Evolutionary conservation across 2,888 invertebrate genomes (phyloP).

Genomic region (Marasmarcha lunaedactyla): DNA sequence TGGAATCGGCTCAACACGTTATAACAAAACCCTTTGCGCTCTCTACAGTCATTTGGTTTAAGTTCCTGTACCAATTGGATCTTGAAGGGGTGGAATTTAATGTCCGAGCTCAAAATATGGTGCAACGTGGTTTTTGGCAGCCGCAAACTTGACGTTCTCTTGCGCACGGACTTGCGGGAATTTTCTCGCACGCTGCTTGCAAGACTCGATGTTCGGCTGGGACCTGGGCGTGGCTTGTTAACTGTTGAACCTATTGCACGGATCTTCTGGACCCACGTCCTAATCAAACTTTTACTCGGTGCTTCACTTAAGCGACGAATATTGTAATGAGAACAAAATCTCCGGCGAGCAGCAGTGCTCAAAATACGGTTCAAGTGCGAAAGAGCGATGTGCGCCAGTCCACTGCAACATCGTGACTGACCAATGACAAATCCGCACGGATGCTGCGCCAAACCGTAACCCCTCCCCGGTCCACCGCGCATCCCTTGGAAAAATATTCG

Average conservation of each 20-base stretch:
- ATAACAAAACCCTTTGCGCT: not conserved
- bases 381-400: too few relatives aligned
- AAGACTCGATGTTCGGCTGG: not conserved
- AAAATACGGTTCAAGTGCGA: constrained; percentile 6
- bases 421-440: too few relatives aligned
- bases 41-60: not conserved
- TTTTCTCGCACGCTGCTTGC: not conserved
- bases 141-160: constrained; percentile 1
- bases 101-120: not conserved
- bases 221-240: not conserved
- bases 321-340: constrained; percentile 1
- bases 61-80: constrained; percentile 3
- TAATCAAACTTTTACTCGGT: not conserved
- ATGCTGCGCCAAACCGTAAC: too few relatives aligned
- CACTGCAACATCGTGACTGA: too few relatives aligned
- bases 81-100: constrained; percentile 2
- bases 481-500: constrained; percentile 3
- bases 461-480: too few relatives aligned
- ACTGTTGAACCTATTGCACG: not conserved
- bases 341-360: not conserved
- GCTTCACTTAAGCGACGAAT: not conserved
- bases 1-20: not conserved
- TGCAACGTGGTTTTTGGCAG: constrained; percentile 1
- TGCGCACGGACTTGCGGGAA: not conserved
- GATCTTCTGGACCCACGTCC: not conserved